These are phyloP conservation scores for Clavelina lepadiformis DNA, from an alignment of 23 tunicate genomes.

Conservation along the genomic window DNA sequence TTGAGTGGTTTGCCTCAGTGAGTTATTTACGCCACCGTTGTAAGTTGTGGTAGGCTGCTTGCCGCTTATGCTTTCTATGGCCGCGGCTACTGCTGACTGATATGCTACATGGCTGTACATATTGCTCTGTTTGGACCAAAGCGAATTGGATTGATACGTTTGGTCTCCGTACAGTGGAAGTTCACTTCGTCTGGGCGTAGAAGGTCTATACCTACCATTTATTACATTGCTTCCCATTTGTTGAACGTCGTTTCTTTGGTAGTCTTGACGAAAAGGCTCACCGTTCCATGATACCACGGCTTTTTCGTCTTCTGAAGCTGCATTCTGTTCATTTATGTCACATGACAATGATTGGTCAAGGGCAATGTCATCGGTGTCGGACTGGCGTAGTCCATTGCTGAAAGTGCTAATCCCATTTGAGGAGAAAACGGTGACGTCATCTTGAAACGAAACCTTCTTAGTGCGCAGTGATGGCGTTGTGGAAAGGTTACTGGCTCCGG, in stretches of 20 bases:
- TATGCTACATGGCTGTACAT: background rate
- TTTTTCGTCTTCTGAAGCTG: no score
- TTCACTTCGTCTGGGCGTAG: no score
- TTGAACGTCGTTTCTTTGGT: background rate
- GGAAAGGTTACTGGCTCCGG: conserved; percentile 57
- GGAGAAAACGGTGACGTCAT: conserved; percentile 60
- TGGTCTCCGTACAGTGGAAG: no score
- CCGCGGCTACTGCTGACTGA: conserved; percentile 80
- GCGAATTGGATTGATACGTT: no score
- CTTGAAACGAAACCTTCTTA: conserved; percentile 80
- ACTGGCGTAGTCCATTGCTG: conserved; percentile 54
- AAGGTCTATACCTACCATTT: no score
- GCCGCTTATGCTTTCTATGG: conserved; percentile 68
- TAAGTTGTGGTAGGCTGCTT: conserved; percentile 14
- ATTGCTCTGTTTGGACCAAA: no score
- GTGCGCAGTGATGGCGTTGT: conserved; percentile 28
- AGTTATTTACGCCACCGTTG: no score
- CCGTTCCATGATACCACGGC: no score
- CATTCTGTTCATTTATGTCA: conserved; percentile 35
- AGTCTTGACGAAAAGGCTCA: background rate
- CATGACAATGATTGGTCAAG: conserved; percentile 34
- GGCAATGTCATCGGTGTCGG: conserved; percentile 20
- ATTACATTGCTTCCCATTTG: conserved; percentile 1
- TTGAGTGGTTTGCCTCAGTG: background rate
- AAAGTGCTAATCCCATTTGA: conserved; percentile 52